Base-by-base conservation (phyloP, 2,888 invertebrate genomes). In the Muscina levida region DNA sequence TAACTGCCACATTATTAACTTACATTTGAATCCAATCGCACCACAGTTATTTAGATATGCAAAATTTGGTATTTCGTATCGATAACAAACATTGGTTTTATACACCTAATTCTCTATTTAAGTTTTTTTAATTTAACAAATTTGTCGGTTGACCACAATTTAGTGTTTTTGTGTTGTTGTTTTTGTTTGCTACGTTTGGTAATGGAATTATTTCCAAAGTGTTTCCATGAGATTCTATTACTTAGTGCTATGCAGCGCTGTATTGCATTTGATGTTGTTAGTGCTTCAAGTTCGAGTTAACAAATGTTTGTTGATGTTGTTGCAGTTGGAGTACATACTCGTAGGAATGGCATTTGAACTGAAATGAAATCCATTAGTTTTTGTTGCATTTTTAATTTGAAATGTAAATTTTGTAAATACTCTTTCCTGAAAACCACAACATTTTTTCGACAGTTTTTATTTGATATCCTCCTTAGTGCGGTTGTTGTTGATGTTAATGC, bases 381-480 rank as follows among this genome's bases (percentile, higher is more conserved):
- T 72, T 79, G 74, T 74, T 82, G 77, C 79, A 82, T 82, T 79
- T 82, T 82, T 82, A 82, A 82, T 79, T 74, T 72, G 68, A 75
- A 82, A 72, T 82, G 79, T 73, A 76, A 82, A 79, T 79, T 79
- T 72, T 75, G 79, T 72, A 72, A 75, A 65, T 72, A 65, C 70
- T 56, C 73, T 67, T 56, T 37, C 37, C 53, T 65, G 44, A 26
- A 26, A 78, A 74, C 77, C 77, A 74, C 77, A 81, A 65, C 77
- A 75, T 67, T 57, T 46, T 31, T 71, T 71, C 57, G 26, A 24
- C 57, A 59, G 51, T 39, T 68, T 67, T 5, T 24, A 24, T 22
- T 44, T 66, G 26, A 15, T 66, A 4, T 42, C 24, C 26, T 65
- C 44, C 26, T n/a, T 57, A 26, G 4, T 37, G 56, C 2, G 24